Percentiles rank a stretch among this genome's conserved stretches.
Evolutionary conservation across 2,888 invertebrate genomes (phyloP).

Genomic region (Lasius platythorax): DNA sequence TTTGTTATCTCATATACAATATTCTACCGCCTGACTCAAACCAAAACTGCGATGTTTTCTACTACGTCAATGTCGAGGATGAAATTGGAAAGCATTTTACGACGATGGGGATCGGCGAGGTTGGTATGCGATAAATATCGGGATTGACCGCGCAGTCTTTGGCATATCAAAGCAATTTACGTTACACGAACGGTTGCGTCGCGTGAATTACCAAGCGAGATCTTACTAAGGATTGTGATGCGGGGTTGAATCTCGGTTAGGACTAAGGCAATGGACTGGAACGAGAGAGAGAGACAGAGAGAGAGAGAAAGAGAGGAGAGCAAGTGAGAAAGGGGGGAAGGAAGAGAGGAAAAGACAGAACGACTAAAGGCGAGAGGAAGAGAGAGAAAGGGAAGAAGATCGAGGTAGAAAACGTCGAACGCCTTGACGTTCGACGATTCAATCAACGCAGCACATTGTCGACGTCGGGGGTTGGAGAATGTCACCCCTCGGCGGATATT

Average conservation of each 20-base stretch:
- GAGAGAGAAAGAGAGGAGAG: neutral
- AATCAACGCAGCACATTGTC: constrained; percentile 80
- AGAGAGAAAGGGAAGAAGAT: constrained; percentile 1
- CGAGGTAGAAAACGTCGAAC: constrained; percentile 52
- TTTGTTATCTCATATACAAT: neutral
- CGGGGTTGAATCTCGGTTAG: constrained; percentile 32
- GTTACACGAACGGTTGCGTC: constrained; percentile 49
- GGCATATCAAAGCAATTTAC: constrained; percentile 54
- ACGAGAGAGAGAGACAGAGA: constrained; percentile 47
- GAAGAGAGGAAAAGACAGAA: neutral
- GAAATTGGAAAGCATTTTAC: constrained; percentile 52
- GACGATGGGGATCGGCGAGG: constrained; percentile 28
- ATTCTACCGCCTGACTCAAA: constrained; percentile 3
- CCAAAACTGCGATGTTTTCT: constrained; percentile 19
- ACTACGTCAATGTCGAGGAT: constrained; percentile 47
- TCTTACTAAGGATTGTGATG: constrained; percentile 60
- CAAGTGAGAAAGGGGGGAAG: neutral
- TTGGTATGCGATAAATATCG: constrained; percentile 36
- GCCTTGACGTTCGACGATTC: constrained; percentile 79
- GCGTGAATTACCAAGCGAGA: constrained; percentile 61
- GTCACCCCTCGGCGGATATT: constrained; percentile 77
- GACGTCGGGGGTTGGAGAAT: constrained; percentile 71
- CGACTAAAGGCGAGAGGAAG: neutral
- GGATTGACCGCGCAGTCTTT: constrained; percentile 25
- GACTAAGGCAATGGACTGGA: constrained; percentile 56